Conservation (phyloP, 2,888 invertebrate species). For the Leucoma salicis region DNA sequence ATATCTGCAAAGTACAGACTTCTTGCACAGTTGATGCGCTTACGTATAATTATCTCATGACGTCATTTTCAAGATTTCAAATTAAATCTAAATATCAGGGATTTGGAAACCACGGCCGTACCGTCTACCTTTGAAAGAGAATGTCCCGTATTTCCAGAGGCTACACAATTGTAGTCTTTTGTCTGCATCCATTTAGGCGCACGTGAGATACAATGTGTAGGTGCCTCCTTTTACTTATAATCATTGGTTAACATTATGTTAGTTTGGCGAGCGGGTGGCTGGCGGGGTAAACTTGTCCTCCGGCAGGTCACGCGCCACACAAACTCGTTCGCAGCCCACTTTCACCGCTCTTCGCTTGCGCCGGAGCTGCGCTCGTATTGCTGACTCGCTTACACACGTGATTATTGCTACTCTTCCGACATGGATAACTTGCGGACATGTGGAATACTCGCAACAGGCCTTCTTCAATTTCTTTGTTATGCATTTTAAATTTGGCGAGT, state of each 20-base stretch:
- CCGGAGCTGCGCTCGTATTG: conserved; percentile 35
- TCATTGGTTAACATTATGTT: conserved; percentile 20
- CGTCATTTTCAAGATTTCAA: too few species aligned
- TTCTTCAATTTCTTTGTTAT: conserved; percentile 26
- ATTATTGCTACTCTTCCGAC: conserved; percentile 16
- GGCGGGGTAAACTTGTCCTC: conserved; percentile 62
- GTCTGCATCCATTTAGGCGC: too few species aligned
- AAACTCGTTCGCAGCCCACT: conserved; percentile 76
- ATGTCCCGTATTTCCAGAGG: too few species aligned
- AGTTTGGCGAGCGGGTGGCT: conserved; percentile 48
- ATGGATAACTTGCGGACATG: conserved; percentile 33
- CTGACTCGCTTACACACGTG: conserved; percentile 57
- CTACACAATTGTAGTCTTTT: too few species aligned
- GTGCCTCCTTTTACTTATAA: too few species aligned
- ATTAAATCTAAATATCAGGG: too few species aligned
- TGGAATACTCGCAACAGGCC: conserved; percentile 23
- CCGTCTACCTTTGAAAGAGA: too few species aligned
- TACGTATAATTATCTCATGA: too few species aligned
- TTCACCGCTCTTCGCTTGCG: conserved; percentile 72
- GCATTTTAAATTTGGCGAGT: conserved; percentile 12
- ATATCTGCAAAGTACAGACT: too few species aligned
- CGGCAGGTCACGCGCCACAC: conserved; percentile 75
- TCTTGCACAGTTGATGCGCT: too few species aligned
- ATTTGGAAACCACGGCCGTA: too few species aligned
- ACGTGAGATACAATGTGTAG: too few species aligned